Conservation (phyloP, 2,888 invertebrate species). For the Kryphioiulus occultus region DNA sequence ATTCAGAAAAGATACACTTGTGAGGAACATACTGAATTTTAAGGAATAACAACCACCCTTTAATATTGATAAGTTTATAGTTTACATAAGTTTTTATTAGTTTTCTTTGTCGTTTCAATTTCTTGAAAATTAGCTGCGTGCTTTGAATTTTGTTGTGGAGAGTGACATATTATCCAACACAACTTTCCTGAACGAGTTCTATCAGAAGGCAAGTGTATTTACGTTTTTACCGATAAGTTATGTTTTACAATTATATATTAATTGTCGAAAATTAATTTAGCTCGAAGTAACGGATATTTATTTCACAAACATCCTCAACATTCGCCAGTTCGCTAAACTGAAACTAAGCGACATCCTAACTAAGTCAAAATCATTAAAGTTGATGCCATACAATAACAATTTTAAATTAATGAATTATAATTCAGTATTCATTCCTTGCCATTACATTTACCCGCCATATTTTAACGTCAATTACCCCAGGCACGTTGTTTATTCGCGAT, state of each 20-base stretch:
- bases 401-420: conserved; percentile 41
- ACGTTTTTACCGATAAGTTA: background rate
- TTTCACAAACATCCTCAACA: conserved; percentile 39
- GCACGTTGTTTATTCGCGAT: conserved; percentile 36
- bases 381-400: background rate
- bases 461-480: conserved; percentile 37
- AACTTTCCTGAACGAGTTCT: conserved; percentile 33
- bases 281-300: conserved; percentile 38
- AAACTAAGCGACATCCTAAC: conserved; percentile 33
- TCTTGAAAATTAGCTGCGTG: background rate
- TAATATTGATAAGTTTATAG: background rate
- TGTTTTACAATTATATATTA: background rate
- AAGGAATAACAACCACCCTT: background rate
- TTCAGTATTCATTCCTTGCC: conserved; percentile 36
- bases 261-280: background rate
- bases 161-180: conserved; percentile 37
- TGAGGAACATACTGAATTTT: too few species aligned
- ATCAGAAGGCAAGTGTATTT: conserved; percentile 5
- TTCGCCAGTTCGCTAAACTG: conserved; percentile 41
- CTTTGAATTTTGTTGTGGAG: conserved; percentile 37
- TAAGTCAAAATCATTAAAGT: background rate
- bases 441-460: conserved; percentile 34
- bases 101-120: background rate
- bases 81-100: background rate
- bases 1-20: too few species aligned